phyloP scores from a whole-genome alignment of 2,888 invertebrate genomes.

The Polydrusus pterygomalis region DNA sequence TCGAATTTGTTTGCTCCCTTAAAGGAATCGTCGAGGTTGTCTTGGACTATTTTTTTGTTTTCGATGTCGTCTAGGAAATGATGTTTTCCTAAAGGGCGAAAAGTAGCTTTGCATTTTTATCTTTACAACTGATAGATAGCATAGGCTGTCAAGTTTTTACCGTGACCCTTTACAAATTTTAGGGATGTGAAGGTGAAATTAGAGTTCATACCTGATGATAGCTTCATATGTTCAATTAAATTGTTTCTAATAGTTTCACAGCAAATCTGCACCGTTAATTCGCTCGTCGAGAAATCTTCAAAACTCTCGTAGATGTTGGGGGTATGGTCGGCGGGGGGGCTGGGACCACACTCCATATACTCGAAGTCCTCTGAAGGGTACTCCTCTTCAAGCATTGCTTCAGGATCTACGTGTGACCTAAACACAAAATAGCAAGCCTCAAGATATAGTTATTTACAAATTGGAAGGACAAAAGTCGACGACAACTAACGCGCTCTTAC shows the following conservation, averaged over 20 bases:
- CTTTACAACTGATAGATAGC: too few species aligned
- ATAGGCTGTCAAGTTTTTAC: too few species aligned
- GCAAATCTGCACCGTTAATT: conserved; percentile 83
- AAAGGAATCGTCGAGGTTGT: conserved; percentile 75
- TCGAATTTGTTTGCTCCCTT: conserved; percentile 78
- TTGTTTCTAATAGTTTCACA: conserved; percentile 83
- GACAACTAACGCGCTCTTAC: neutral
- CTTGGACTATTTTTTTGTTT: conserved; percentile 77
- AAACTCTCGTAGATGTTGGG: conserved; percentile 89
- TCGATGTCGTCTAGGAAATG: conserved; percentile 85
- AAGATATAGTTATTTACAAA: neutral
- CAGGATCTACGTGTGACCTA: conserved; percentile 64
- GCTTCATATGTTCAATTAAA: conserved; percentile 83
- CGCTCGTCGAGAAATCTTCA: conserved; percentile 79
- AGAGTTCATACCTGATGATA: conserved; percentile 71
- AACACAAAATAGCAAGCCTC: neutral
- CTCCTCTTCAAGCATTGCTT: conserved; percentile 78
- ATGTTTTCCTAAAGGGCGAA: conserved; percentile 74
- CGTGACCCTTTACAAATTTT: too few species aligned
- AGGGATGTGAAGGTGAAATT: too few species aligned
- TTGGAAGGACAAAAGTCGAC: neutral
- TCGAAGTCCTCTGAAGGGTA: conserved; percentile 77
- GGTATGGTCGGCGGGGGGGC: conserved; percentile 87
- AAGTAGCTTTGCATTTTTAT: too few species aligned
- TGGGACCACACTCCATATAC: conserved; percentile 86